Percentiles rank a stretch among this genome's conserved stretches.
These are phyloP conservation scores for Pachycephala philippinensis DNA, from an alignment of 2,113 vertebrate genomes.

Conservation along the genomic window DNA sequence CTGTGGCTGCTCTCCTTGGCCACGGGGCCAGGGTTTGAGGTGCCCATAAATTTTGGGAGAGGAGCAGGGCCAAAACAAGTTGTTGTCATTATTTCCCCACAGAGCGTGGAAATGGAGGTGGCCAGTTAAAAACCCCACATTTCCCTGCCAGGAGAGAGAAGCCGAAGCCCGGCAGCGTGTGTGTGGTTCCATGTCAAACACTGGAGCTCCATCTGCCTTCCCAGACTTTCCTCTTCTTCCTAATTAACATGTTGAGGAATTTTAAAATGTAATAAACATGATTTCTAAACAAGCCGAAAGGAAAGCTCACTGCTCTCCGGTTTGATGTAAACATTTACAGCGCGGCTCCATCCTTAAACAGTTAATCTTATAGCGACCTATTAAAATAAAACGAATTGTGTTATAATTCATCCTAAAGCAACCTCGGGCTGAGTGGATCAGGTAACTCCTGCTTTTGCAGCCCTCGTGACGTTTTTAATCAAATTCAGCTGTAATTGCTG, in stretches of 20 bases:
- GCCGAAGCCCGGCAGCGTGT: neutral
- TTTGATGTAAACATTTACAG: constrained; percentile 67
- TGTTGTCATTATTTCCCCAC: neutral
- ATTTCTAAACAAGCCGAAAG: constrained; percentile 42
- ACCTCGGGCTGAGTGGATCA: constrained; percentile 64
- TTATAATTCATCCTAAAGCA: constrained; percentile 70
- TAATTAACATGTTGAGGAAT: constrained; percentile 46
- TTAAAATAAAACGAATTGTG: constrained; percentile 72
- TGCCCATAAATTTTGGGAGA: neutral
- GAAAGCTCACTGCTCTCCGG: constrained; percentile 8
- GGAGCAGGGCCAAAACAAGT: neutral
- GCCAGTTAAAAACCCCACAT: neutral
- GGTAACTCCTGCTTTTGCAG: constrained; percentile 57
- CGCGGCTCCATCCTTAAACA: constrained; percentile 62
- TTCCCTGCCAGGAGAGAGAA: neutral
- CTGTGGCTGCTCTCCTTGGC: neutral
- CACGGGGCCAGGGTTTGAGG: neutral
- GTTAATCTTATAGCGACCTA: constrained; percentile 72
- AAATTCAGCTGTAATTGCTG: constrained; percentile 65
- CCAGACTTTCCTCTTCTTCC: neutral
- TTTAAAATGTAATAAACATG: constrained; percentile 56
- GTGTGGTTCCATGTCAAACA: neutral
- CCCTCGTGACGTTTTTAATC: constrained; percentile 63
- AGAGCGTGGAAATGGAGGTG: neutral
- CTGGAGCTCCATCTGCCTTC: neutral